Evolutionary conservation across 2,113 vertebrate genomes (phyloP).

Genomic region (Pungitius pungitius): DNA sequence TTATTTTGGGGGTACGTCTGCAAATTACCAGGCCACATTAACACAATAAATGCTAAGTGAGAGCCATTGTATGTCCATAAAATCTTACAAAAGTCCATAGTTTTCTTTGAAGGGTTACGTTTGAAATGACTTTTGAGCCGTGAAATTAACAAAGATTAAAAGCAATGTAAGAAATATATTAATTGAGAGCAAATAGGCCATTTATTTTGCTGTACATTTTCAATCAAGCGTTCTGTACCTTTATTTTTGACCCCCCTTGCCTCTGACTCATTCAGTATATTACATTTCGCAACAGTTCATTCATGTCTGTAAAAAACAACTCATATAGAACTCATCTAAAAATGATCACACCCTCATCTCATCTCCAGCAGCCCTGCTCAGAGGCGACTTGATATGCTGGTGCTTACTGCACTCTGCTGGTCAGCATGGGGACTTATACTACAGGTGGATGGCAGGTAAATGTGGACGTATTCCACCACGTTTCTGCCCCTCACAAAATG

Average conservation of each 20-base stretch:
- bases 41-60: not conserved
- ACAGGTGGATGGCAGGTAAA: not conserved
- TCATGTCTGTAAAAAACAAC: not conserved
- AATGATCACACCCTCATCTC: not conserved
- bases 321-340: not conserved
- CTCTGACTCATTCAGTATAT: not conserved
- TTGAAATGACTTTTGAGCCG: not conserved
- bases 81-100: not conserved
- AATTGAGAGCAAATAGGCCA: not conserved
- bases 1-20: not conserved
- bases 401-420: constrained; percentile 67
- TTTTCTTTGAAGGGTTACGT: not conserved
- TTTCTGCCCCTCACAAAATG: not conserved
- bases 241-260: not conserved
- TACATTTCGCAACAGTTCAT: not conserved
- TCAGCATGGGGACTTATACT: not conserved
- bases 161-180: not conserved
- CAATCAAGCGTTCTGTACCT: not conserved
- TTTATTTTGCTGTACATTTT: not conserved
- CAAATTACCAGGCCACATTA: not conserved
- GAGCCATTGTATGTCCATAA: not conserved
- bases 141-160: not conserved
- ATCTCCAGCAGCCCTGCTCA: not conserved
- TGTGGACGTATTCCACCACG: too few species aligned
- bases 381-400: constrained; percentile 9